Conservation (phyloP, 2,888 invertebrate species). For the Glaucopsyche alexis region DNA sequence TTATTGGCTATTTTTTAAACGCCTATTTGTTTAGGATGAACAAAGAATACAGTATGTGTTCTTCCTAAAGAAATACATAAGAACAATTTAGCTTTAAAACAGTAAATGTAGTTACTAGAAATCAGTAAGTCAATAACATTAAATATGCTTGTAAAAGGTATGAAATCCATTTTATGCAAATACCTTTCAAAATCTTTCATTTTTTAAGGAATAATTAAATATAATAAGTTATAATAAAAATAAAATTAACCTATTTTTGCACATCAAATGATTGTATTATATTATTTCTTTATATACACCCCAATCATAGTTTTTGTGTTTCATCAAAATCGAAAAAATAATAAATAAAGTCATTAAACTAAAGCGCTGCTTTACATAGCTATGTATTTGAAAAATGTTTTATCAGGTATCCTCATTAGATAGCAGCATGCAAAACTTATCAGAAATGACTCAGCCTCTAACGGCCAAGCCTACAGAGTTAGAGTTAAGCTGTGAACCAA, state of each 20-base stretch:
- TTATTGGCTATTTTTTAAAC: background rate
- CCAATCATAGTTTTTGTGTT: background rate
- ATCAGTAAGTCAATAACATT: background rate
- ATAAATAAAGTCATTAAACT: too few species aligned
- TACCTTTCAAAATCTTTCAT: too few species aligned
- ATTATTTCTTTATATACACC: background rate
- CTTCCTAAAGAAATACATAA: background rate
- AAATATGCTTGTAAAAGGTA: too few species aligned
- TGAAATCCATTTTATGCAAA: too few species aligned
- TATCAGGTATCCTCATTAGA: conserved; percentile 70
- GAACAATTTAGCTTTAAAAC: background rate
- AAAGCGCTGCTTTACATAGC: too few species aligned
- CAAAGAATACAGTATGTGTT: background rate
- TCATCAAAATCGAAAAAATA: too few species aligned
- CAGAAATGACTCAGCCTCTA: conserved; percentile 70
- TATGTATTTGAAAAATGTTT: conserved; percentile 11
- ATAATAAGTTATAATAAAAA: too few species aligned
- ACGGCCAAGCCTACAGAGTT: conserved; percentile 67
- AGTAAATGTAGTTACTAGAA: background rate
- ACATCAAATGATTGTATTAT: background rate
- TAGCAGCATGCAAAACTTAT: conserved; percentile 75
- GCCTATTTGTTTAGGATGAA: background rate
- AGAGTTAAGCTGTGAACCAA: conserved; percentile 47
- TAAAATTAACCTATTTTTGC: too few species aligned
- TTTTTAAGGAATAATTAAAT: too few species aligned